Base-by-base conservation (phyloP, 2,797 vertebrate genomes). In the Sebastes taczanowskii region DNA sequence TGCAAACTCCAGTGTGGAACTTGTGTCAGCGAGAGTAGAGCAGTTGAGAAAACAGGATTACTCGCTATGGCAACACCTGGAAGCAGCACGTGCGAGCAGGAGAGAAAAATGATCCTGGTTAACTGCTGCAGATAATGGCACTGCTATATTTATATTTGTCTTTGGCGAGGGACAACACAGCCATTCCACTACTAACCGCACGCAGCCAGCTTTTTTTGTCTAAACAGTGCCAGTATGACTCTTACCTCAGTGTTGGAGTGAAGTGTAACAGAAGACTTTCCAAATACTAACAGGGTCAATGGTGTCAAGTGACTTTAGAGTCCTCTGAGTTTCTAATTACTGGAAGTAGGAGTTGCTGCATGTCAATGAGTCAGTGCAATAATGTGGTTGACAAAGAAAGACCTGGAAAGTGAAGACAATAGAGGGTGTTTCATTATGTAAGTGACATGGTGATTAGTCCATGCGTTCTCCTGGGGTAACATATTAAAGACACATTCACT, bases 31-130 rank as follows among this genome's bases (percentile, higher is more conserved):
- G 30, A 84, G 85, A 89, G 74, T 56, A n/a, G 87, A 56, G 0
- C 82, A 20, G 81, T 91, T 85, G 86, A 84, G 84, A 85, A 94
- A 95, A 94, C 91, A 94, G 87, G 91, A 94, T 95, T 92, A 92
- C 81, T 94, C 66, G 35, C 87, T 83, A 92, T 90, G 83, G 91
- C 84, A 94, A 94, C 93, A 92, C 90, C 90, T 91, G 86, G 82
- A 90, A 85, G 88, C 83, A 86, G 86, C 89, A 91, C 73, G 85
- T 93, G 91, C 46, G 46, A 74, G 76, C 75, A 20, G 30, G 58
- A 84, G 77, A 86, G 84, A 86, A 91, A 92, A 90, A 82, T 68
- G 67, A 91, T 86, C 86, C 89, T 64, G 79, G 74, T 80, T 91
- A 85, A 86, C 85, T 90, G 81, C 83, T 4, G 52, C 77, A 87